Conservation (phyloP, 2,797 vertebrate species). For the Hylomyscus alleni region DNA sequence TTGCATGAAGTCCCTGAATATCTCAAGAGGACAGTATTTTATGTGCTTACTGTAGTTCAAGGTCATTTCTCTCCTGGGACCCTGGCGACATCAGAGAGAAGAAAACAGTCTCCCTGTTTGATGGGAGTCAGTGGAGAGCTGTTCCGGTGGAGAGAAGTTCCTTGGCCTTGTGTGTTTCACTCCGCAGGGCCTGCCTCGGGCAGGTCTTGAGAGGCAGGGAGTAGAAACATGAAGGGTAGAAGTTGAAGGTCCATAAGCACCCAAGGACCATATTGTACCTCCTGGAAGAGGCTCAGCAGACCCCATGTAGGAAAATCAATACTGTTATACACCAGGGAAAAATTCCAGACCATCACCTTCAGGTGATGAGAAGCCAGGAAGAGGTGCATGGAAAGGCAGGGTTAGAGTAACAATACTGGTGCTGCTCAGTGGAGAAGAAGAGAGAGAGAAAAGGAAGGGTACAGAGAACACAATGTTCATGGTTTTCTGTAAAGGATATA, state of each 20-base stretch:
- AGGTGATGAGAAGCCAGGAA: neutral
- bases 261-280: neutral
- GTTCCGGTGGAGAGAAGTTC: neutral
- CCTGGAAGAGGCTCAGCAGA: neutral
- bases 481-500: neutral
- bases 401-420: neutral
- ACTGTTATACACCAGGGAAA: fast-evolving
- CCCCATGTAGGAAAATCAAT: neutral
- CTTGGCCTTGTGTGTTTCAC: too few species aligned
- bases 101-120: neutral
- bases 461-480: neutral
- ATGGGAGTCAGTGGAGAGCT: neutral
- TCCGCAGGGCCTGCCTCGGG: neutral
- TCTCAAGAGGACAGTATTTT: neutral
- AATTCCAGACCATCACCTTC: too few species aligned
- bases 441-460: neutral
- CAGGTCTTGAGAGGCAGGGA: too few species aligned
- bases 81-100: neutral
- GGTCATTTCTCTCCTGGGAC: neutral
- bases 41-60: neutral
- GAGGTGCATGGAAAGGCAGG: neutral
- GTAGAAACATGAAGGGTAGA: neutral
- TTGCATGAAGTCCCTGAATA: too few species aligned
- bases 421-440: neutral
- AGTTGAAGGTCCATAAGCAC: too few species aligned